These are phyloP conservation scores for Dermolepida albohirtum DNA, from an alignment of 2,888 invertebrate genomes.

Conservation along the genomic window DNA sequence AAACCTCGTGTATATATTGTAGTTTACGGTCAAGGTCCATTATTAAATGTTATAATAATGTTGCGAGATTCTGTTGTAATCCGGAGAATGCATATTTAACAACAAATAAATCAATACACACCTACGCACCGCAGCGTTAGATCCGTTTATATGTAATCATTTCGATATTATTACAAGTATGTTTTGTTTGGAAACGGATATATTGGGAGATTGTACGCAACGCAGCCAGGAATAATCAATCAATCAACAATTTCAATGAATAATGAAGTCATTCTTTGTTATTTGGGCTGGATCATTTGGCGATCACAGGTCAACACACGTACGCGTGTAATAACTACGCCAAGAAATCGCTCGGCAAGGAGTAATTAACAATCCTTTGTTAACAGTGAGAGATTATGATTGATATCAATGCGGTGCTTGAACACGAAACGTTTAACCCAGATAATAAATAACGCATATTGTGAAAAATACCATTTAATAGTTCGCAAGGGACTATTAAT, in stretches of 20 bases:
- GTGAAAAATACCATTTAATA: slow-evolving; percentile 40
- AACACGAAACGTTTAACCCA: slow-evolving; percentile 42
- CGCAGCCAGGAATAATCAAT: slow-evolving; percentile 21
- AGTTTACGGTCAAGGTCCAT: too few relatives aligned
- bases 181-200: slow-evolving; percentile 9
- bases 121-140: slow-evolving; percentile 6
- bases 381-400: slow-evolving; percentile 40
- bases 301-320: slow-evolving; percentile 20
- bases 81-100: not conserved
- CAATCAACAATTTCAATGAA: slow-evolving; percentile 34
- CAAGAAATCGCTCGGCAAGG: slow-evolving; percentile 11
- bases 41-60: too few relatives aligned
- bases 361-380: slow-evolving; percentile 43
- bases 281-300: slow-evolving; percentile 12
- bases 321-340: slow-evolving; percentile 4
- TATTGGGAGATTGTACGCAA: slow-evolving; percentile 6
- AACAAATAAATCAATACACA: slow-evolving; percentile 16
- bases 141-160: slow-evolving; percentile 18
- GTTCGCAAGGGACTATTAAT: slow-evolving; percentile 33
- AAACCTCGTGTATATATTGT: too few relatives aligned
- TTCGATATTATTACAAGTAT: not conserved
- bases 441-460: slow-evolving; percentile 42
- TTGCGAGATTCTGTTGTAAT: too few relatives aligned
- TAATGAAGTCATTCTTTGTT: slow-evolving; percentile 30
- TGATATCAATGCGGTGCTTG: slow-evolving; percentile 38